phyloP scores from a whole-genome alignment of 2,888 invertebrate genomes.

The Meloe dianella region DNA sequence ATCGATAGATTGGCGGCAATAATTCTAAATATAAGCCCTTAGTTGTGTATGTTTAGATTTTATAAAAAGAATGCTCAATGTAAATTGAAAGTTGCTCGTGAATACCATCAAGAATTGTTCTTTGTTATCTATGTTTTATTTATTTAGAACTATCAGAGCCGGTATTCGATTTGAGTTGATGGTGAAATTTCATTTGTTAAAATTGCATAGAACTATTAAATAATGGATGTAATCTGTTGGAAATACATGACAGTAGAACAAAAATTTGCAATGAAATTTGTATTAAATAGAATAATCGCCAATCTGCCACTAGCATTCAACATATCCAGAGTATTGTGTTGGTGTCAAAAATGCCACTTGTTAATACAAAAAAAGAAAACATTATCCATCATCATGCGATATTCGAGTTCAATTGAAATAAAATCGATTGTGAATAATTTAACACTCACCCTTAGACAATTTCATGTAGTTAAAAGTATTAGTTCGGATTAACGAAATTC shows the following conservation, averaged over 20 bases:
- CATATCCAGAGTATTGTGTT: background rate
- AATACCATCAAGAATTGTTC: background rate
- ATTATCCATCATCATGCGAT: background rate
- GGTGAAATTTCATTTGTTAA: background rate
- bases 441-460: background rate
- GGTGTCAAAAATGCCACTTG: conserved; percentile 7
- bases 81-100: background rate
- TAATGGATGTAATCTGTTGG: background rate
- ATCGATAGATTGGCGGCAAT: conserved; percentile 3
- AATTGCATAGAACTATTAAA: background rate
- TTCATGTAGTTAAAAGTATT: background rate
- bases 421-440: background rate
- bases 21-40: background rate
- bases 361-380: too few relatives aligned
- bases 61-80: background rate
- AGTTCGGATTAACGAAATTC: background rate
- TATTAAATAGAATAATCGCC: conserved; percentile 4
- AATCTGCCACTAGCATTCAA: background rate
- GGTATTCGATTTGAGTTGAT: background rate
- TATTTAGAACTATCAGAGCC: background rate
- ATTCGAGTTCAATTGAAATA: background rate
- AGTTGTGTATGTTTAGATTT: background rate
- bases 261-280: background rate
- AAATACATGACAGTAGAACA: background rate
- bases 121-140: background rate